Evolutionary conservation across 2,797 vertebrate genomes (phyloP).

Genomic region (Octomys mimax): DNA sequence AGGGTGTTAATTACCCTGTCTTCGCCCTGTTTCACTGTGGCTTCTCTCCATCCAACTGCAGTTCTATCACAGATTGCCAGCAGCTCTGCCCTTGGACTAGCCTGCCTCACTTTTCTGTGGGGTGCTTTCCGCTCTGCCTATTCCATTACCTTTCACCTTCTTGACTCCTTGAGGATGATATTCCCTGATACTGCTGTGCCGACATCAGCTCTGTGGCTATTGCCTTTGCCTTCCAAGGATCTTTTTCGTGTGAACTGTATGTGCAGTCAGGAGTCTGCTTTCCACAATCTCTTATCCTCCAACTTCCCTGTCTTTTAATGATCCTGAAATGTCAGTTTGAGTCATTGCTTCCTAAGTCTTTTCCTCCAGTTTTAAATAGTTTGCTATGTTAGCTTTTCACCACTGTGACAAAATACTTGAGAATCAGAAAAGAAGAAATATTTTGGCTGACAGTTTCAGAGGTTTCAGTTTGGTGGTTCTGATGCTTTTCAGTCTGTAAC

Average conservation of each 20-base stretch:
- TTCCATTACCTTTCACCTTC: background rate
- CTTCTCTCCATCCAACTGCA: background rate
- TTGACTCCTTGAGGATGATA: background rate
- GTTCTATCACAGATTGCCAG: accelerated
- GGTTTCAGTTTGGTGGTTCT: background rate
- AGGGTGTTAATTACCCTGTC: background rate
- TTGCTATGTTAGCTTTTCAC: background rate
- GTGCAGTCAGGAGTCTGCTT: background rate
- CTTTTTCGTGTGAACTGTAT: background rate
- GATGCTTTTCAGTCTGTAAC: background rate
- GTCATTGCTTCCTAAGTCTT: background rate
- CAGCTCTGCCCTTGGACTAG: background rate
- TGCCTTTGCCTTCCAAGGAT: background rate
- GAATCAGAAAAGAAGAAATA: background rate
- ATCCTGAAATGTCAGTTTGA: background rate
- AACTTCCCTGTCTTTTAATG: background rate
- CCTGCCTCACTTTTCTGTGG: background rate
- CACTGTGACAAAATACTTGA: background rate
- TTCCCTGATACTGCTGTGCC: background rate
- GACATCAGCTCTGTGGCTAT: background rate
- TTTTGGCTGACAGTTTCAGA: background rate
- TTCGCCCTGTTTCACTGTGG: background rate
- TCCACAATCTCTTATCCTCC: background rate
- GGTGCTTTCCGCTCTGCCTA: background rate
- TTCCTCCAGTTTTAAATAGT: background rate